Evolutionary conservation across 2,888 invertebrate species (phyloP).

Genomic region (Diarsia brunnea): DNA sequence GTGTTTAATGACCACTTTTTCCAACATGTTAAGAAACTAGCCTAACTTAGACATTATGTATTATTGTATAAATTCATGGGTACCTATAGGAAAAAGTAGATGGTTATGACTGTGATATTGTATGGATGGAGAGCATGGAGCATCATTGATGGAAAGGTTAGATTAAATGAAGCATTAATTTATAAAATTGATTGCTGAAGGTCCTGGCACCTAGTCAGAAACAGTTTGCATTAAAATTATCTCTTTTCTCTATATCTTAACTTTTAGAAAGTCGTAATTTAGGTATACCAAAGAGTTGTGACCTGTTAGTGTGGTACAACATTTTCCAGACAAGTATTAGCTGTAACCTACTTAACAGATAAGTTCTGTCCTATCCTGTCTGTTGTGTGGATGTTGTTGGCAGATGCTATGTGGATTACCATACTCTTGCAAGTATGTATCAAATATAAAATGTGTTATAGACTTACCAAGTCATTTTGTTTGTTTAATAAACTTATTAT

Average conservation of each 20-base stretch:
- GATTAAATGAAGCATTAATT: conserved; percentile 4
- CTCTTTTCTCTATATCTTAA: background rate
- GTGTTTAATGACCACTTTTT: conserved; percentile 90
- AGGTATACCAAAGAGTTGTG: conserved; percentile 14
- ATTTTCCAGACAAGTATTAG: too few species aligned
- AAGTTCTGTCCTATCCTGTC: too few species aligned
- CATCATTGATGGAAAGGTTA: background rate
- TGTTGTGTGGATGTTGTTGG: too few species aligned
- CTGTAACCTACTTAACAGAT: too few species aligned
- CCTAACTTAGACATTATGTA: conserved; percentile 55
- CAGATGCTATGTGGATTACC: background rate
- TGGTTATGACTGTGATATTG: conserved; percentile 6
- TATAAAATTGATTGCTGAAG: conserved; percentile 18
- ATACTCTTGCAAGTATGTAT: background rate
- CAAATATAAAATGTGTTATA: too few species aligned
- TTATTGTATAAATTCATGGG: background rate
- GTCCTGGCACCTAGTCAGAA: background rate
- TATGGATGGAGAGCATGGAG: conserved; percentile 14
- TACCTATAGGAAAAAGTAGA: background rate
- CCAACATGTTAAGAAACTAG: conserved; percentile 87
- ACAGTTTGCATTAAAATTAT: background rate
- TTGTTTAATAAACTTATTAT: too few species aligned
- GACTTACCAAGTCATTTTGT: background rate
- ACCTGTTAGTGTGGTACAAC: background rate
- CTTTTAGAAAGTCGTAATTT: background rate